Percentiles rank a stretch among this genome's conserved stretches.
These are phyloP conservation scores for Catharus minimus DNA, from an alignment of 2,113 vertebrate species.

Conservation along the genomic window DNA sequence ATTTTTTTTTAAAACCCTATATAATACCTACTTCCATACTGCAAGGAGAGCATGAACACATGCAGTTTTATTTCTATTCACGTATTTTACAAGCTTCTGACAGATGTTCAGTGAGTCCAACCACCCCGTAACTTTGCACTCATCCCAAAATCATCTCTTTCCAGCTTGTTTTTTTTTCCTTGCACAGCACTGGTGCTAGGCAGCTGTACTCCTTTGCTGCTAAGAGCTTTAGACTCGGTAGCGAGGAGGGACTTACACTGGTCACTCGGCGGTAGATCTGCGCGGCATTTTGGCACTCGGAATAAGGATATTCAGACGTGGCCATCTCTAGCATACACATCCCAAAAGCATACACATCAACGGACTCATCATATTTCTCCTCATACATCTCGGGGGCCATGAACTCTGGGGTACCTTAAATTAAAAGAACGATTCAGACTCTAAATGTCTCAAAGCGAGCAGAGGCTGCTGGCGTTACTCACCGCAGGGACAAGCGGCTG, in stretches of 20 bases:
- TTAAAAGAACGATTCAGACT: slow-evolving; percentile 92
- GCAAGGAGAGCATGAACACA: background rate
- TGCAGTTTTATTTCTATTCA: background rate
- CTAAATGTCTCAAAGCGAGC: slow-evolving; percentile 84
- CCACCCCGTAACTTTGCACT: background rate
- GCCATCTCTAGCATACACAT: slow-evolving; percentile 99
- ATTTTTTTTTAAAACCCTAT: background rate
- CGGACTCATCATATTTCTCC: slow-evolving; percentile 98
- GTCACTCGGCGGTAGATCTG: slow-evolving; percentile 99
- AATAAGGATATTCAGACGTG: slow-evolving; percentile 98
- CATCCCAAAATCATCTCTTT: background rate
- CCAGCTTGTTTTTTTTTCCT: background rate
- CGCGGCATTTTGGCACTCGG: slow-evolving; percentile 97
- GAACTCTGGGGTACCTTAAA: slow-evolving; percentile 98
- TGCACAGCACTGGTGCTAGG: background rate
- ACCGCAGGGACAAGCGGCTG: slow-evolving; percentile 76
- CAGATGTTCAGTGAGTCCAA: background rate
- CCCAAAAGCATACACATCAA: slow-evolving; percentile 98
- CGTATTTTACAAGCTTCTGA: background rate
- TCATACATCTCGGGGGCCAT: slow-evolving; percentile 99
- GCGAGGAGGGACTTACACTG: slow-evolving; percentile 86
- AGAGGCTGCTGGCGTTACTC: slow-evolving; percentile 81
- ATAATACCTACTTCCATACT: background rate
- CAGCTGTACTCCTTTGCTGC: background rate
- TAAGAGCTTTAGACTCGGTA: background rate